Conservation (phyloP, 2,797 vertebrate genomes). For the Coregonus suidteri region DNA sequence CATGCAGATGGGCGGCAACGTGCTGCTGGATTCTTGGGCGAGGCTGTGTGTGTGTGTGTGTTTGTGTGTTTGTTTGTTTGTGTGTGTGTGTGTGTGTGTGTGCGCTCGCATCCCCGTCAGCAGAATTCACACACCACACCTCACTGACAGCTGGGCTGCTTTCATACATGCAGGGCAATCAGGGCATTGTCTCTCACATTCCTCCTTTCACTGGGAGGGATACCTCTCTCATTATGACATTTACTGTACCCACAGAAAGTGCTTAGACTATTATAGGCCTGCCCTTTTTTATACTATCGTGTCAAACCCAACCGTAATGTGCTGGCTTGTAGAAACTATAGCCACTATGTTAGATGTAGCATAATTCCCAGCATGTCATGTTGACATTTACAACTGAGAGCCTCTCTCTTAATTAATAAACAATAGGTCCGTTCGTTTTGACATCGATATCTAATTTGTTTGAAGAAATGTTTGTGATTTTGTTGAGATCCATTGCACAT, state of each 20-base stretch:
- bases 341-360: background rate
- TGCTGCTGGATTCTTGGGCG: constrained; percentile 11
- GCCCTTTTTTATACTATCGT: background rate
- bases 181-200: constrained; percentile 6
- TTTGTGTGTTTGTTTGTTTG: too few species aligned
- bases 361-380: background rate
- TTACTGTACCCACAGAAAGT: background rate
- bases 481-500: constrained; percentile 6
- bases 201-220: background rate
- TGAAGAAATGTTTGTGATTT: constrained; percentile 1
- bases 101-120: constrained; percentile 4
- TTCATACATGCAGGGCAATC: background rate
- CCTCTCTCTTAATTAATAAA: background rate
- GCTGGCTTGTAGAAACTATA: background rate
- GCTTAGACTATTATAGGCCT: background rate
- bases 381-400: background rate
- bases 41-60: background rate
- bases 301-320: background rate
- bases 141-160: background rate
- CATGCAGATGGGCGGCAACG: constrained; percentile 20
- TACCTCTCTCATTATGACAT: background rate
- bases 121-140: background rate
- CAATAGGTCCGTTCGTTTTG: background rate
- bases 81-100: background rate
- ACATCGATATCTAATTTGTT: constrained; percentile 4